These are phyloP conservation scores for Microtus richardsoni DNA, from an alignment of 2,113 vertebrate genomes.

Conservation along the genomic window DNA sequence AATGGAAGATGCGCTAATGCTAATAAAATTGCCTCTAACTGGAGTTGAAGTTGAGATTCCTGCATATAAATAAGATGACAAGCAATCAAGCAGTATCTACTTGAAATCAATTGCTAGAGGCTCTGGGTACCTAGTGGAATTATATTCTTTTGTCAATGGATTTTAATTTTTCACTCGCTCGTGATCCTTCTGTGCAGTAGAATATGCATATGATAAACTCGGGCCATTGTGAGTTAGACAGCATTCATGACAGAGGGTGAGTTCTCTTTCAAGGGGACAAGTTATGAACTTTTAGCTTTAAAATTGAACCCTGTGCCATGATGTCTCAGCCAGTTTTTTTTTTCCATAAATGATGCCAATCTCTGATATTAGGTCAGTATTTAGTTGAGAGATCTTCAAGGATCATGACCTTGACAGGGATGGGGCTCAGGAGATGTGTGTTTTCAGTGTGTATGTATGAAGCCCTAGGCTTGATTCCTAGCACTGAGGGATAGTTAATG, in stretches of 20 bases:
- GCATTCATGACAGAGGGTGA: neutral
- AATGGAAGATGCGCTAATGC: slow-evolving; percentile 12
- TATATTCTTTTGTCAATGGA: slow-evolving; percentile 64
- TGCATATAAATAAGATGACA: slow-evolving; percentile 77
- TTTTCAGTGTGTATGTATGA: no score
- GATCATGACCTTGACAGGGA: neutral
- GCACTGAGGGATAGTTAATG: neutral
- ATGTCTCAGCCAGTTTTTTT: neutral
- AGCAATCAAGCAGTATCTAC: slow-evolving; percentile 78
- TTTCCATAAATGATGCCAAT: neutral
- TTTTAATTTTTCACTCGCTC: slow-evolving; percentile 66
- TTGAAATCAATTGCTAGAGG: slow-evolving; percentile 80
- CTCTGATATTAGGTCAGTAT: neutral
- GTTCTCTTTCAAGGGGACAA: neutral
- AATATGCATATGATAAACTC: slow-evolving; percentile 1
- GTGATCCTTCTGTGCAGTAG: neutral
- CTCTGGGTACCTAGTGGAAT: slow-evolving; percentile 57
- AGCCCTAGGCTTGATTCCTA: neutral
- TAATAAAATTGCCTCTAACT: slow-evolving; percentile 63
- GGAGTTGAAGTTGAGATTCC: slow-evolving; percentile 63
- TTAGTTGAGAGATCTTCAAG: neutral
- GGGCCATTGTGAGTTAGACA: neutral
- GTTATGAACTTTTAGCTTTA: slow-evolving; percentile 17
- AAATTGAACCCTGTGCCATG: neutral
- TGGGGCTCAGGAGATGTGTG: neutral